These are phyloP conservation scores for Whitmania pigra DNA, from an alignment of 1,140 invertebrate genomes.

Conservation along the genomic window DNA sequence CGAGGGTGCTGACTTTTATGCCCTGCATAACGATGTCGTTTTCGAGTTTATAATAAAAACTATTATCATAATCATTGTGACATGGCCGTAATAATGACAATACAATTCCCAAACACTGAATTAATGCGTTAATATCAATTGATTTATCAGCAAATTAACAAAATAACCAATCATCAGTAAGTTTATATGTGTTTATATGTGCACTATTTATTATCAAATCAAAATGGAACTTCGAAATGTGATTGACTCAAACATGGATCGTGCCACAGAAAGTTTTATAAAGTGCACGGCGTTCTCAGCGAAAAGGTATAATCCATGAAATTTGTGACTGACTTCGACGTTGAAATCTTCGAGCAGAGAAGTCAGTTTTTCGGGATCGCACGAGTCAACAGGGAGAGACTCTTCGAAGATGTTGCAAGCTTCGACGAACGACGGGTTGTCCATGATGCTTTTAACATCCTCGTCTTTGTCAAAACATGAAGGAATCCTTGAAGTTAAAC, in stretches of 20 bases:
- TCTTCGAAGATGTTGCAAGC: background rate
- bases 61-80: no score
- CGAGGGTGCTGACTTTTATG: background rate
- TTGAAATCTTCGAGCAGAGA: background rate
- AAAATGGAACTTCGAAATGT: background rate
- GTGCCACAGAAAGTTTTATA: background rate
- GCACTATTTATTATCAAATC: background rate
- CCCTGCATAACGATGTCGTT: constrained; percentile 1
- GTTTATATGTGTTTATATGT: no score
- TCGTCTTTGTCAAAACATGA: background rate
- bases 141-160: background rate
- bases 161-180: background rate
- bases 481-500: background rate
- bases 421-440: background rate
- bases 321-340: background rate
- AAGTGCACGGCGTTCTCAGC: background rate
- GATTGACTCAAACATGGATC: background rate
- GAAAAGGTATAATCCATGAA: background rate
- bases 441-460: constrained; percentile 11
- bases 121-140: no score
- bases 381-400: background rate
- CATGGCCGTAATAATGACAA: no score
- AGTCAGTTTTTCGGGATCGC: background rate
- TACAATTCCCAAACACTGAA: no score
- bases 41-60: no score